Evolutionary conservation across 1,140 invertebrate species (phyloP).

Genomic region (Drosophila nebulosa): DNA sequence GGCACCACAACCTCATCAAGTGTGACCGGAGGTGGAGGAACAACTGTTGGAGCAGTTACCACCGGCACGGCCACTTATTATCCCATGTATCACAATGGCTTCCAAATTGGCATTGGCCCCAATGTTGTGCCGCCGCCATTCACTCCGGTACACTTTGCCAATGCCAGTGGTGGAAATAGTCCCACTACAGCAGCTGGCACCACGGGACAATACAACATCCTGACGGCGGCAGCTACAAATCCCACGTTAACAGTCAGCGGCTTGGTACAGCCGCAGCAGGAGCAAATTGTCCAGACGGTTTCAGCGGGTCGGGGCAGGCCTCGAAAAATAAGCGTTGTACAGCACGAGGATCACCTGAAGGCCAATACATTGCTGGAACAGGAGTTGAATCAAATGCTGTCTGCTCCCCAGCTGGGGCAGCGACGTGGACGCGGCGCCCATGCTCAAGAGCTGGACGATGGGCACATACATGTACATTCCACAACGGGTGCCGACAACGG

Average conservation of each 20-base stretch:
- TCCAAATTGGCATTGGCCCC: constrained; percentile 72
- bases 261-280: constrained; percentile 26
- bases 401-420: constrained; percentile 52
- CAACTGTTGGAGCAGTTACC: background rate
- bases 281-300: constrained; percentile 50
- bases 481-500: constrained; percentile 55
- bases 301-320: constrained; percentile 71
- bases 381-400: constrained; percentile 75
- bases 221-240: constrained; percentile 46
- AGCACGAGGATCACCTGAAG: constrained; percentile 59
- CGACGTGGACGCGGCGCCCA: constrained; percentile 33
- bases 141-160: constrained; percentile 75
- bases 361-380: constrained; percentile 70
- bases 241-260: constrained; percentile 46
- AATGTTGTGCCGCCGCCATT: constrained; percentile 77
- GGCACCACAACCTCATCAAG: constrained; percentile 37
- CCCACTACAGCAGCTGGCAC: constrained; percentile 16
- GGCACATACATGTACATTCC: constrained; percentile 67
- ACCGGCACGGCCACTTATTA: constrained; percentile 63
- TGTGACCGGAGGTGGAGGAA: constrained; percentile 22
- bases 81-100: constrained; percentile 81
- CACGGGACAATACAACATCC: constrained; percentile 60
- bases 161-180: constrained; percentile 54
- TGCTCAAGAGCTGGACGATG: constrained; percentile 42
- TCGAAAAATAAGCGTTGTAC: constrained; percentile 50